These are phyloP conservation scores for Steinernema khuongi DNA, from an alignment of 1,140 invertebrate species.

Conservation along the genomic window DNA sequence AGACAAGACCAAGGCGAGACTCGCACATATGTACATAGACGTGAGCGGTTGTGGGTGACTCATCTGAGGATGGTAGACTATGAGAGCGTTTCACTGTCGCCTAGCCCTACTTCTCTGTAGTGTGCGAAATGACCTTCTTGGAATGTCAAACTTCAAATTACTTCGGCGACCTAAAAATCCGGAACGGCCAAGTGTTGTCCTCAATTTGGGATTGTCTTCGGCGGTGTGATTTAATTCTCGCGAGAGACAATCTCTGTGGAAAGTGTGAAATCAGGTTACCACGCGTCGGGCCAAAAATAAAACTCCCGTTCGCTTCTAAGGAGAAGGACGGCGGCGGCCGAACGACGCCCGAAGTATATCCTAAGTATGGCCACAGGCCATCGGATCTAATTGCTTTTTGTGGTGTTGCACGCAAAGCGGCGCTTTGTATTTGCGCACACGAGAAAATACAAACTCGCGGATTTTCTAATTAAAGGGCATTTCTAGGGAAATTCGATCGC, in stretches of 20 bases:
- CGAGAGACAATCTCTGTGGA: neutral
- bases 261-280: conserved; percentile 15
- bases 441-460: neutral
- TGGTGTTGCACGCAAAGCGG: neutral
- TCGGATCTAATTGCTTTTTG: neutral
- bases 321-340: neutral
- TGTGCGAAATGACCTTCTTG: no score
- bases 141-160: no score
- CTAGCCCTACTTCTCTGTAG: no score
- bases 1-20: no score
- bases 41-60: no score
- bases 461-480: neutral
- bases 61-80: no score
- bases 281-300: neutral
- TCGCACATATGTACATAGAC: no score
- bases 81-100: no score
- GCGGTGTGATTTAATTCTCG: no score
- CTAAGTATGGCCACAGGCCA: conserved; percentile 1
- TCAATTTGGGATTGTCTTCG: no score
- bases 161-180: no score
- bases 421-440: neutral
- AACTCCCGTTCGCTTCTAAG: neutral
- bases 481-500: neutral
- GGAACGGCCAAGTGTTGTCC: no score
- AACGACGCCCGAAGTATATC: neutral